Percentiles rank a stretch among this genome's conserved stretches.
Evolutionary conservation across 2,113 vertebrate genomes (phyloP).

Genomic region (Origma solitaria): DNA sequence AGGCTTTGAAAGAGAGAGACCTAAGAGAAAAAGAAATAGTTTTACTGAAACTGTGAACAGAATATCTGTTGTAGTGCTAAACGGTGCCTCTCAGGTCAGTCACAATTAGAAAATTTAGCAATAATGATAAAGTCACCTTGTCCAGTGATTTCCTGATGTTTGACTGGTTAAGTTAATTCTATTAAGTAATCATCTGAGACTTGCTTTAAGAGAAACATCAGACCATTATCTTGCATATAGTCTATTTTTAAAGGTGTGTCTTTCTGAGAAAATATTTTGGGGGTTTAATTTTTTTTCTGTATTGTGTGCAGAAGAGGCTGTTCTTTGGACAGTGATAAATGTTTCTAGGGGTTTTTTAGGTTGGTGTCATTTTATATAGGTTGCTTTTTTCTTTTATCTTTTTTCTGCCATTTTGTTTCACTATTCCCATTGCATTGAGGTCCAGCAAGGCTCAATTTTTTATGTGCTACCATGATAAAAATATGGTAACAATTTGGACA

Average conservation of each 20-base stretch:
- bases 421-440: not conserved
- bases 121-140: not conserved
- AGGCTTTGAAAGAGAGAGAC: not conserved
- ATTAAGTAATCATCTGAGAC: not conserved
- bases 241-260: not conserved
- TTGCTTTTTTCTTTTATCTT: too few relatives aligned
- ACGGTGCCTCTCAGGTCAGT: not conserved
- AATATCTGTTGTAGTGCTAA: not conserved
- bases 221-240: not conserved
- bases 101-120: not conserved
- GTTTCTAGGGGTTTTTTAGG: not conserved
- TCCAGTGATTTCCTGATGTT: not conserved
- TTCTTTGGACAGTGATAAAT: not conserved
- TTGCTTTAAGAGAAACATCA: not conserved
- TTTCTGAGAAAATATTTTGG: not conserved
- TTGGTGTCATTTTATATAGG: not conserved
- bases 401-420: not conserved
- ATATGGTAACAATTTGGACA: not conserved
- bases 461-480: not conserved
- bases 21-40: not conserved
- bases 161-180: not conserved
- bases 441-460: not conserved
- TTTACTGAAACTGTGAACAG: not conserved
- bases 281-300: not conserved
- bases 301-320: not conserved